Evolutionary conservation across 2,113 vertebrate genomes (phyloP).

Genomic region (Mohoua ochrocephala): DNA sequence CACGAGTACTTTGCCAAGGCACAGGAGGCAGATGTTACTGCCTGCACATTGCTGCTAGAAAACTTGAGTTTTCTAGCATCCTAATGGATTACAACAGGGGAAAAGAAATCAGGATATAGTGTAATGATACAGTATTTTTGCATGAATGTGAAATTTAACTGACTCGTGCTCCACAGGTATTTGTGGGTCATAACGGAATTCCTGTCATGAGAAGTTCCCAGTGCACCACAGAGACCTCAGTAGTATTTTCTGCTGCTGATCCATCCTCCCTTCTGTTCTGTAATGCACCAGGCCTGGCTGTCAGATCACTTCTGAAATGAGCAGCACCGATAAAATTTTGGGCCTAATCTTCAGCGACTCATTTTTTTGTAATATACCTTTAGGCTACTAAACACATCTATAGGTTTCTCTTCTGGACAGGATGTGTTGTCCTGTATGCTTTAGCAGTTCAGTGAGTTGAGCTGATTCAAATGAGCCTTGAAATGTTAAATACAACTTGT

Average conservation of each 20-base stretch:
- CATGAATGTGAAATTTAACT: neutral
- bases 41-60: neutral
- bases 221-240: neutral
- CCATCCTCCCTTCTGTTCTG: neutral
- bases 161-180: neutral
- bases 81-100: neutral
- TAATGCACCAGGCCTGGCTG: neutral
- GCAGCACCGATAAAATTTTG: neutral
- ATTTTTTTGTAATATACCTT: slow-evolving; percentile 14
- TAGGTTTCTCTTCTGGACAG: slow-evolving; percentile 2
- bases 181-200: neutral
- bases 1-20: neutral
- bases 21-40: neutral
- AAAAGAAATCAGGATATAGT: neutral
- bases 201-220: neutral
- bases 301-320: neutral
- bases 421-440: slow-evolving; percentile 11
- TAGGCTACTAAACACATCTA: slow-evolving; percentile 9
- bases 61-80: neutral
- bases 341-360: neutral
- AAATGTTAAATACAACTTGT: slow-evolving; percentile 77
- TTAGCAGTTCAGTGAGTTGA: slow-evolving; percentile 59
- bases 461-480: slow-evolving; percentile 69
- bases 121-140: neutral
- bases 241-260: neutral